Conservation (phyloP, 2,888 invertebrate genomes). For the Sminthurinus aureus region DNA sequence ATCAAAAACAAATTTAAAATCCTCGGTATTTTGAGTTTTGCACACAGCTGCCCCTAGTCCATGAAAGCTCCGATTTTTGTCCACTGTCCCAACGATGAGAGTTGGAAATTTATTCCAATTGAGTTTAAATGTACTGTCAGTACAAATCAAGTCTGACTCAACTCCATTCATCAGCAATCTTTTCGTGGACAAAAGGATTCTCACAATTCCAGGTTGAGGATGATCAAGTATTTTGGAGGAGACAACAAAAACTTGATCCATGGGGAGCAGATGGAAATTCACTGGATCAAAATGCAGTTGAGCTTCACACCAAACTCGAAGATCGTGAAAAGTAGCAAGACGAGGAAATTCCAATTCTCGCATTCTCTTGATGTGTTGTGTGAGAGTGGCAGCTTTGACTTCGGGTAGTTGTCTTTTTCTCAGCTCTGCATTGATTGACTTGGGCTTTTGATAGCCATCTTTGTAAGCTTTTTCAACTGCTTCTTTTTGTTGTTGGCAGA, state of each 20-base stretch:
- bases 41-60: slow-evolving; percentile 25
- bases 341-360: background rate
- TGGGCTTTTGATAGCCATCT: too few relatives aligned
- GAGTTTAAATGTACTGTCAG: slow-evolving; percentile 42
- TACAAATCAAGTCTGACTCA: background rate
- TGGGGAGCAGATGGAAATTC: background rate
- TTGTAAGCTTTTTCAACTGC: too few relatives aligned
- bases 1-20: slow-evolving; percentile 26
- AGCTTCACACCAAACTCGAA: background rate
- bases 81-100: slow-evolving; percentile 29
- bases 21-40: slow-evolving; percentile 19
- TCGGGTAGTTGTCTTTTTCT: too few relatives aligned
- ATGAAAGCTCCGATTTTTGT: slow-evolving; percentile 38
- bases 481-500: too few relatives aligned
- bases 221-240: too few relatives aligned
- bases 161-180: background rate
- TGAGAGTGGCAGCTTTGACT: too few relatives aligned
- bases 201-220: background rate
- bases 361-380: background rate
- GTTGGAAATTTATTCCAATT: slow-evolving; percentile 41
- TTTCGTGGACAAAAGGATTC: background rate
- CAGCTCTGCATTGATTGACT: too few relatives aligned
- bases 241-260: background rate
- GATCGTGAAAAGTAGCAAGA: background rate
- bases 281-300: background rate